A percentile compares a stretch with the other conserved stretches of the same genome.
These are phyloP conservation scores for Hermodice carunculata DNA, from an alignment of 2,888 invertebrate species.

Conservation along the genomic window DNA sequence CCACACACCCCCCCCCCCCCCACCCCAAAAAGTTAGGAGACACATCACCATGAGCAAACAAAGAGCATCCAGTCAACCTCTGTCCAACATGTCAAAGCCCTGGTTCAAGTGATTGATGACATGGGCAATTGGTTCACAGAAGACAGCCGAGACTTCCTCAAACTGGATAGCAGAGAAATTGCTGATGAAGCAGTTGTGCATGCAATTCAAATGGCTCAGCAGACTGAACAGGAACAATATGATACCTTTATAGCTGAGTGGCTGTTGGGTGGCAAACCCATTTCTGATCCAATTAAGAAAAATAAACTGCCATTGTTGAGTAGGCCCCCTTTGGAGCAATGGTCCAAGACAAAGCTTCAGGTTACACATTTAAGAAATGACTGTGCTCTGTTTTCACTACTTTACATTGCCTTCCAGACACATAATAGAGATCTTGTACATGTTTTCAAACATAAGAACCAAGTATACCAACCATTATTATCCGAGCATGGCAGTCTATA, in stretches of 20 bases:
- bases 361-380: constrained; percentile 17
- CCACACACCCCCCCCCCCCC: too few relatives aligned
- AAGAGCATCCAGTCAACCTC: background rate
- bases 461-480: background rate
- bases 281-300: background rate
- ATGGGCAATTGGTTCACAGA: background rate
- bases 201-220: background rate
- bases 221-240: background rate
- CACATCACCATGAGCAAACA: background rate
- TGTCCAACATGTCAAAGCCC: background rate
- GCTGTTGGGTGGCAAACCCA: background rate
- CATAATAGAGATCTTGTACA: too few relatives aligned
- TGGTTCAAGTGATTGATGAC: background rate
- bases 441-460: too few relatives aligned
- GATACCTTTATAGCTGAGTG: background rate
- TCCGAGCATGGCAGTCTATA: background rate
- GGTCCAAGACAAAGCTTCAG: too few relatives aligned
- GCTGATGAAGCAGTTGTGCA: background rate
- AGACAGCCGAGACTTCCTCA: background rate
- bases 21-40: background rate
- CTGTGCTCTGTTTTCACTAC: too few relatives aligned
- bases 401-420: too few relatives aligned
- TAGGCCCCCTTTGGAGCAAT: too few relatives aligned
- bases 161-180: background rate
- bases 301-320: background rate